Base-by-base conservation (phyloP, 2,113 vertebrate genomes). In the Osmerus mordax region DNA sequence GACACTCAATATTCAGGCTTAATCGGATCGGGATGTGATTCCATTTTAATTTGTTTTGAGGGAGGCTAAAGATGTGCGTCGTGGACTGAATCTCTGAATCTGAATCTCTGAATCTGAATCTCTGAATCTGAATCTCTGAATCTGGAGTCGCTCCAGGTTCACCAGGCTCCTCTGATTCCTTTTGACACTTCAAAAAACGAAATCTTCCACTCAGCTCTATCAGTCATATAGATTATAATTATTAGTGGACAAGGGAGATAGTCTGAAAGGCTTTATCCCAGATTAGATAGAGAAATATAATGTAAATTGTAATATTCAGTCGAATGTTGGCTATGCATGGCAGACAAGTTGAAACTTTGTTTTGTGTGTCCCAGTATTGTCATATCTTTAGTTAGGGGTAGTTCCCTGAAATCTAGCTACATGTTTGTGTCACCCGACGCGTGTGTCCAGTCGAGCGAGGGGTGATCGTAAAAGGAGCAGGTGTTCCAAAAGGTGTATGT, bases 331-430 rank as follows among this genome's bases (percentile, higher is more conserved):
- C 41, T 47, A 2, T 47, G 41, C 41, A 12, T 47, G 7, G 21
- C 14, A 63, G 25, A 28, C 9, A 0, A n/a, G 15, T 19, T 18
- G 29, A 63, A 19, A 47, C 41, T 47, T 11, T 12, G 41, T 47
- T 47, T 47, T 12, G 41, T 12, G 9, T 47, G 41, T 47, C 41
- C 41, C 9, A 7, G 41, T 47, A 47, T 36, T 52, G 29, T 15
- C 7, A n/a, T 47, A 66, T 14, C 5, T 47, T 2, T 66, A 5
- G 36, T 41, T 18, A 11, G 66, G 4, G 58, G 32, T 3, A 65
- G 75, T 18, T 69, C 66, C 66, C 29, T 72, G 69, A 71, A 64
- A 66, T 63, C 65, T 74, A 78, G 75, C 59, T 75, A 29, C 54
- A 19, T 28, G 74, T 60, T 55, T 65, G 41, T 28, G 74, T 65